A percentile compares a stretch with the other conserved stretches of the same genome.
Conservation (phyloP, 2,797 vertebrate genomes). For the Enteromius afrohamiltoni region DNA sequence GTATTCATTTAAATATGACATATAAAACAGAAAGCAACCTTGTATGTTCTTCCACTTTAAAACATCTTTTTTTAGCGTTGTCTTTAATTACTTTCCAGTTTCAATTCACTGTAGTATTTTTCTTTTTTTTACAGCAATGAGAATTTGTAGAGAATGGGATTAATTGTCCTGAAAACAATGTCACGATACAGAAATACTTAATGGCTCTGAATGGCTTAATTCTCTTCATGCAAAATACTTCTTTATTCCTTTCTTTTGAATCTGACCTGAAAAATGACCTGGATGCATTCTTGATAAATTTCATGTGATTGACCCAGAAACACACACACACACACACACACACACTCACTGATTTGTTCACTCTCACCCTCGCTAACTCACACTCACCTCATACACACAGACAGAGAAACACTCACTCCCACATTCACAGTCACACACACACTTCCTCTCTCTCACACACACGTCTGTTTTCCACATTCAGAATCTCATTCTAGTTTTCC, state of each 20-base stretch:
- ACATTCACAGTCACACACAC: not conserved
- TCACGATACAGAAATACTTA: not conserved
- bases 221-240: not conserved
- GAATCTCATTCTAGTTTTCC: slow-evolving; percentile 2
- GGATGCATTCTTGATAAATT: not conserved
- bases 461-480: not conserved
- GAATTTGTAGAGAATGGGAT: not conserved
- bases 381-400: not conserved
- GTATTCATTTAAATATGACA: not conserved
- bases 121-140: not conserved
- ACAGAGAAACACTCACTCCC: not conserved
- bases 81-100: not conserved
- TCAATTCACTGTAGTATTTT: not conserved
- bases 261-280: not conserved
- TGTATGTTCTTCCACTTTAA: not conserved
- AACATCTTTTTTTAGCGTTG: too few species aligned
- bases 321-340: not conserved
- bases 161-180: slow-evolving; percentile 4
- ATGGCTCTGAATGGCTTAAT: not conserved
- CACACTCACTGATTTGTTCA: not conserved
- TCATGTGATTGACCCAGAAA: too few species aligned
- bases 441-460: not conserved
- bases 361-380: too few species aligned
- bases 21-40: not conserved
- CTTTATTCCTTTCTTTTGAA: not conserved